Evolutionary conservation across 2,888 invertebrate species (phyloP), one percentile per base, ranked within the genome.

Genomic region (Pollenia angustigena): DNA sequence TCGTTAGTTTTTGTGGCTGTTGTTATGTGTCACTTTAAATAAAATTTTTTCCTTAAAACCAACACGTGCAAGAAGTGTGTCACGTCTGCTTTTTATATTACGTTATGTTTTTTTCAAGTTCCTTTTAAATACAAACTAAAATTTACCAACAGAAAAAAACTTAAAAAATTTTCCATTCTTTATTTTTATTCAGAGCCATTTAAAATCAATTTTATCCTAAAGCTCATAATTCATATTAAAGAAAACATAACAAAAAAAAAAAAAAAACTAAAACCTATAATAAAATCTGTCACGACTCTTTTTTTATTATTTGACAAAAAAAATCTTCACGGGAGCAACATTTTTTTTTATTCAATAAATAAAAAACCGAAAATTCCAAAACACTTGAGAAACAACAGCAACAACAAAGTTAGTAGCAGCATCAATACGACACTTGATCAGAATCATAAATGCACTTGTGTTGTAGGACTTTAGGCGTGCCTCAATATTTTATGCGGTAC

Each of bases 1-100:
- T 64, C 2, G 9, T 14, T 50, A 46, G 23, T 40, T 18, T 44
- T 64, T 23, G 11, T 54, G 52, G 11, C 16, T 72, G 6, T 16
- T 40, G 40, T 69, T 32, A 32, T 32, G 32, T 32, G 32, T 66
- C 9, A 42, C 16, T 16, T 16, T 58, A 84, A 82, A 75, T 86
- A 48, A 18, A 32, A n/a, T 23, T 66, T 23, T 58, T 64, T 60
- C 44, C n/a, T 48, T 54, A 78, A 78, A 83, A 48, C 40, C 66
- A 89, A 86, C 89, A 90, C 88, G 90, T 89, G 90, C 88, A 89
- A 85, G 89, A 90, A 90, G 89, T 90, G 89, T 90, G 90, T 90
- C 90, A 89, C 88, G 89, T 86, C 79, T 79, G 32, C 60, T 58
- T 66, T 71, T 60, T 18, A 58, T 58, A 52, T 75, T 79, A 69